Conservation (phyloP, 2,888 invertebrate genomes). For the Stenchaetothrips biformis region DNA sequence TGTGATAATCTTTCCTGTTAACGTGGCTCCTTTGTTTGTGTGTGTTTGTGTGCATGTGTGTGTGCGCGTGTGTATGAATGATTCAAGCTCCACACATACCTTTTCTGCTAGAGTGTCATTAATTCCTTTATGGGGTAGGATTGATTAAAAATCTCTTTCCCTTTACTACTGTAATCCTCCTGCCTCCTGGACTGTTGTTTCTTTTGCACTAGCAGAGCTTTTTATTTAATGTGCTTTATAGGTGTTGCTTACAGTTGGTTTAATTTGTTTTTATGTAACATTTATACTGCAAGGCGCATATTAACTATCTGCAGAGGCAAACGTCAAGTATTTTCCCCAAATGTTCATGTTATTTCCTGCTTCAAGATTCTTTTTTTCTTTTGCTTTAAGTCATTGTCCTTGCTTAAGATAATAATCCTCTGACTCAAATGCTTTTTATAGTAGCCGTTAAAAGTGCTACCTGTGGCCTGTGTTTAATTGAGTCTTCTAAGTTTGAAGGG, state of each 20-base stretch:
- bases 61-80: background rate
- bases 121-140: too few species aligned
- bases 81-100: too few species aligned
- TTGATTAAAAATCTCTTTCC: background rate
- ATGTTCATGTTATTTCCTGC: too few species aligned
- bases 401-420: background rate
- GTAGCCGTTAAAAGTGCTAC: background rate
- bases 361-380: background rate
- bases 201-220: too few species aligned
- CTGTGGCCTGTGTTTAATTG: background rate
- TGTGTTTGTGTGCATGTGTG: background rate
- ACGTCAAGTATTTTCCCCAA: background rate
- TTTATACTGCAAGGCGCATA: too few species aligned
- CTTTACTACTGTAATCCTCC: too few species aligned
- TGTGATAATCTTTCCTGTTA: slow-evolving; percentile 11
- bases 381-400: background rate
- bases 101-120: too few species aligned
- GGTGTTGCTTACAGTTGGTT: too few species aligned
- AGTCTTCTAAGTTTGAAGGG: background rate
- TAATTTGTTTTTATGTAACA: too few species aligned
- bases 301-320: background rate
- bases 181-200: too few species aligned
- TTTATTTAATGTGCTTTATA: too few species aligned
- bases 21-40: background rate
- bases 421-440: background rate